A percentile compares a stretch with the other conserved stretches of the same genome.
Conservation (phyloP, 2,888 invertebrate species). For the Allophyes oxyacanthae region DNA sequence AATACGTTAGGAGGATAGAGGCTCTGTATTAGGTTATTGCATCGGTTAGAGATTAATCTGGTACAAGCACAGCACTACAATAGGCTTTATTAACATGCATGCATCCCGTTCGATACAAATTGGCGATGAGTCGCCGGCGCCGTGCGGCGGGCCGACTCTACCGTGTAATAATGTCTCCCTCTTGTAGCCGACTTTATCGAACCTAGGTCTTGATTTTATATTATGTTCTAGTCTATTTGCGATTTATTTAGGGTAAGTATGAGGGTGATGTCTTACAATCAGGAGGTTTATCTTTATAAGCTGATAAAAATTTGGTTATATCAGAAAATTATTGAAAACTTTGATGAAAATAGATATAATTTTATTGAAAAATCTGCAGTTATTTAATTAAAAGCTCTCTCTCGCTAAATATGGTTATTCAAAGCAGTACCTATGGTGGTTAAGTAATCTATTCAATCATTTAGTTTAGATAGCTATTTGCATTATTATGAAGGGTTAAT, state of each 20-base stretch:
- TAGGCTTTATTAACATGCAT: conserved; percentile 85
- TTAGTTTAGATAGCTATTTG: background rate
- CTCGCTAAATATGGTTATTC: too few species aligned
- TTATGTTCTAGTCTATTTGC: background rate
- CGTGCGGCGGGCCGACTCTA: conserved; percentile 55
- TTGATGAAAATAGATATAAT: too few species aligned
- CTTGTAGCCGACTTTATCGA: conserved; percentile 7
- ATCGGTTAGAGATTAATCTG: conserved; percentile 70
- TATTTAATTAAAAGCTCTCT: too few species aligned
- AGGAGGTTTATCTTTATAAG: too few species aligned
- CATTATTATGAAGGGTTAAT: conserved; percentile 4
- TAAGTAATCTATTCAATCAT: background rate
- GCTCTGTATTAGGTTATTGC: conserved; percentile 48
- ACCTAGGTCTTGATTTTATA: conserved; percentile 2
- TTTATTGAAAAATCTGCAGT: too few species aligned
- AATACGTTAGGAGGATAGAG: conserved; percentile 49
- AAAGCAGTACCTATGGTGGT: too few species aligned
- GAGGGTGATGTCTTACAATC: too few species aligned
- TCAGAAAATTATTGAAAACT: too few species aligned
- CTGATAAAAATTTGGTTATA: too few species aligned
- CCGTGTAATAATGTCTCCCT: conserved; percentile 61
- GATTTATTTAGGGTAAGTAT: too few species aligned
- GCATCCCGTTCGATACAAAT: conserved; percentile 78
- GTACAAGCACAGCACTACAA: conserved; percentile 73
- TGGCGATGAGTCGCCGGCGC: conserved; percentile 73